phyloP scores from a whole-genome alignment of 1,140 invertebrate species.

The Stegodyphus mimosarum region DNA sequence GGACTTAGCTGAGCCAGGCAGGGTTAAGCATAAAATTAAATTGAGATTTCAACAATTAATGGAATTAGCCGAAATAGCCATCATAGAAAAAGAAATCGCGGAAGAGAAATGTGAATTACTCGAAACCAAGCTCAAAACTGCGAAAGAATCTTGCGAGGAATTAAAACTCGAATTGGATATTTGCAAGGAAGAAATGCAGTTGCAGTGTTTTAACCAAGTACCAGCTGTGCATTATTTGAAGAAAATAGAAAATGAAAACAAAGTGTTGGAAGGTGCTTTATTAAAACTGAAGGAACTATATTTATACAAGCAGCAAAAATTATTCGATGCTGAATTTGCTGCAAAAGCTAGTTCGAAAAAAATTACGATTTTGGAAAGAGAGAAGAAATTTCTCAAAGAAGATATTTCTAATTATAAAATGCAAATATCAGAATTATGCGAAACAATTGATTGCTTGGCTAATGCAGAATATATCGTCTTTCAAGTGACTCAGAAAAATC shows the following conservation, averaged over 20 bases:
- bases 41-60: too few relatives aligned
- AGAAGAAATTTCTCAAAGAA: not conserved
- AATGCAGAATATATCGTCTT: not conserved
- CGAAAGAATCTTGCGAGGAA: not conserved
- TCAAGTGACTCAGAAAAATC: not conserved
- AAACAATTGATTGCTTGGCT: not conserved
- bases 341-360: not conserved
- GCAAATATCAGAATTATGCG: not conserved
- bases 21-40: too few relatives aligned
- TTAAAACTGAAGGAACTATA: not conserved
- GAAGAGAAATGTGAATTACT: not conserved
- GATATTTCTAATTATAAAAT: not conserved
- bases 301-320: not conserved
- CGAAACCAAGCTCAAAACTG: not conserved
- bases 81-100: not conserved
- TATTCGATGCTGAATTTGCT: not conserved
- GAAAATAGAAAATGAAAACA: not conserved
- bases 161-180: not conserved
- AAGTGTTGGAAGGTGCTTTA: not conserved
- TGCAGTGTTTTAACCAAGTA: not conserved
- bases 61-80: not conserved
- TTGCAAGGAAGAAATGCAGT: not conserved
- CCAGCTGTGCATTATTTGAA: not conserved
- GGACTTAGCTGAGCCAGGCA: too few relatives aligned
- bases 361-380: not conserved